Base-by-base conservation (phyloP, 2,113 vertebrate genomes). In the human region DNA sequence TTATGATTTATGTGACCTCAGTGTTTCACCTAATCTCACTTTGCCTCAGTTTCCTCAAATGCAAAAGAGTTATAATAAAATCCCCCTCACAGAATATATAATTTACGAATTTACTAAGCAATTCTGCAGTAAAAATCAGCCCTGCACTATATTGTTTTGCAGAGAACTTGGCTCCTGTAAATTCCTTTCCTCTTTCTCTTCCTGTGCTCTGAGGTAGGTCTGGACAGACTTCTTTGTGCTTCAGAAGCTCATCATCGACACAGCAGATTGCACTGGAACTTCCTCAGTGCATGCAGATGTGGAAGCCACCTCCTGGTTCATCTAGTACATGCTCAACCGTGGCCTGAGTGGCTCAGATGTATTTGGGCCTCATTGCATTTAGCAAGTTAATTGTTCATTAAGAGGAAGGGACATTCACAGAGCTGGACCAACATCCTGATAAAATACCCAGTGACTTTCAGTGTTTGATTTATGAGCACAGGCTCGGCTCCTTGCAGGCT, bases 391-490 rank as follows among this genome's bases (percentile, higher is more conserved):
- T 97, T 97, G 96, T 84, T 98, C 94, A 94, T 98, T 98, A 97
- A 86, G 95, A 97, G 75, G 57, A 97, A 96, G 48, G 72, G 92
- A 92, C 91, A 97, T 72, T 93, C 90, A 72, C 82, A 84, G 92
- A 91, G 64, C 64, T 35, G 48, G 61, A 85, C 61, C 43, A 59
- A 22, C 40, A 75, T 96, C 94, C 95, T 97, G 97, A 98, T 97
- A 98, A 98, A 98, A 96, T 90, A 93, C 87, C 92, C 96, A 96
- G 98, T 97, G 97, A 98, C 96, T 98, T 97, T 97, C 90, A 59
- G 68, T 25, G 78, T 97, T 96, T 98, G 98, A 98, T 98, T 99
- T 98, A 98, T 97, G 97, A 96, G 76, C 90, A 68, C 55, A 93
- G 97, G 55, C 93, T 78, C 85, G 59, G 90, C 93, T 98, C 92